Percentiles rank a stretch among this genome's conserved stretches.
Conservation (phyloP, 92 coral and sea anemone genomes). For the Umimayanthus kanabou region DNA sequence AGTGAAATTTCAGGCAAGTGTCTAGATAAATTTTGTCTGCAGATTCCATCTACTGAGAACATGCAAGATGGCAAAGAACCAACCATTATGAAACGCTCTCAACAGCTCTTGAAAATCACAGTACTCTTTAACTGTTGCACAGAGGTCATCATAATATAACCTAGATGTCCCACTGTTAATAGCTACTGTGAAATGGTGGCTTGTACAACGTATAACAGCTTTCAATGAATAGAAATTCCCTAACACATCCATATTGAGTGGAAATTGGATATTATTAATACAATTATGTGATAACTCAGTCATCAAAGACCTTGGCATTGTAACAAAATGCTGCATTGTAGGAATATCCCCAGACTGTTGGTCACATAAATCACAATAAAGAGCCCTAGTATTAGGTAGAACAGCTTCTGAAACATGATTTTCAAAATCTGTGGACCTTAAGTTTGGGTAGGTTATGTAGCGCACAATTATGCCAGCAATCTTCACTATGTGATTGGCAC, state of each 20-base stretch:
- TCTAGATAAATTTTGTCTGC: background rate
- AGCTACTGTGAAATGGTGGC: constrained; percentile 48
- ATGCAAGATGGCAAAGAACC: constrained; percentile 49
- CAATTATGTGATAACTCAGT: constrained; percentile 44
- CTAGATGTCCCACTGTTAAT: constrained; percentile 34
- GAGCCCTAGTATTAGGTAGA: constrained; percentile 38
- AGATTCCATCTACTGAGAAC: background rate
- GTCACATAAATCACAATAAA: constrained; percentile 46
- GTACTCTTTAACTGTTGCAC: constrained; percentile 31
- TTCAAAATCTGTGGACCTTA: constrained; percentile 24
- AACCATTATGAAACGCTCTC: constrained; percentile 41
- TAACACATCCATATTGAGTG: constrained; percentile 43
- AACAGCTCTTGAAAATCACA: constrained; percentile 38
- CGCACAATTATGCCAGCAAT: constrained; percentile 41
- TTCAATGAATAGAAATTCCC: constrained; percentile 46
- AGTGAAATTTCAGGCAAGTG: constrained; percentile 17
- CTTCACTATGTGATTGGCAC: constrained; percentile 42
- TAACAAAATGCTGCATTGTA: constrained; percentile 46
- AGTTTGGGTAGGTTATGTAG: constrained; percentile 48
- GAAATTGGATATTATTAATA: constrained; percentile 38
- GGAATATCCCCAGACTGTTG: constrained; percentile 43
- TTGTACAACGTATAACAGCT: constrained; percentile 44
- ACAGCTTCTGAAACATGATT: background rate
- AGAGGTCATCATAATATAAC: constrained; percentile 46
- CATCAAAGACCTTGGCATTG: constrained; percentile 39